Conservation (phyloP, 2,888 invertebrate genomes). For the Pemphredon lugubris region DNA sequence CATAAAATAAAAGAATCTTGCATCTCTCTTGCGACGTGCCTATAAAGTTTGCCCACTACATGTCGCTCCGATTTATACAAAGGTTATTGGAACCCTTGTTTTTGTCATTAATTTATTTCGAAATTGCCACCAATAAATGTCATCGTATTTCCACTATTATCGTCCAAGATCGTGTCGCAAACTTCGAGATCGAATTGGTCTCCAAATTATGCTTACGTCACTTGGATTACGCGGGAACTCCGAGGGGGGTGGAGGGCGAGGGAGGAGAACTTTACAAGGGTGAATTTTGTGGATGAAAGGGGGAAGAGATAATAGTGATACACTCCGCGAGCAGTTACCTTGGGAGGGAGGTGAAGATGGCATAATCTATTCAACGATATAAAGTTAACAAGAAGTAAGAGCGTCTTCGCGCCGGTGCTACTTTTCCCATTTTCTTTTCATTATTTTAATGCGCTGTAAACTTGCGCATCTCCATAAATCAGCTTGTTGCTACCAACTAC, state of each 20-base stretch:
- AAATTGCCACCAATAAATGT: too few species aligned
- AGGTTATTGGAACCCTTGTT: too few species aligned
- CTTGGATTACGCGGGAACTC: neutral
- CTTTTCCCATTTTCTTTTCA: constrained; percentile 15
- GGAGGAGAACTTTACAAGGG: constrained; percentile 22
- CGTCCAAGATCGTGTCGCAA: too few species aligned
- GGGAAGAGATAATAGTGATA: constrained; percentile 38
- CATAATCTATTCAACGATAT: constrained; percentile 20
- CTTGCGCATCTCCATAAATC: constrained; percentile 25
- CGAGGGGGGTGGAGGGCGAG: neutral
- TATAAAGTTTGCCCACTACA: too few species aligned
- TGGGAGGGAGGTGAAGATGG: neutral
- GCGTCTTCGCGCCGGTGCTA: constrained; percentile 7
- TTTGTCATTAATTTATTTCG: too few species aligned
- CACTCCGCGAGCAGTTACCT: constrained; percentile 28
- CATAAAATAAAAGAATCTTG: too few species aligned
- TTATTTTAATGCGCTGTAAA: constrained; percentile 24
- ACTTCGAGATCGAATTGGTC: too few species aligned
- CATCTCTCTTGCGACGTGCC: too few species aligned
- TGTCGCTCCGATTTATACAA: too few species aligned
- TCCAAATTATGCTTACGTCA: neutral
- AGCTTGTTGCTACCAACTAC: neutral
- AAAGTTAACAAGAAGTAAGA: constrained; percentile 6
- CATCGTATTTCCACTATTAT: too few species aligned
- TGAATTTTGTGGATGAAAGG: constrained; percentile 17